Percentiles rank a stretch among this genome's conserved stretches.
phyloP scores from a whole-genome alignment of 2,888 invertebrate species.

The Bedellia somnulentella region DNA sequence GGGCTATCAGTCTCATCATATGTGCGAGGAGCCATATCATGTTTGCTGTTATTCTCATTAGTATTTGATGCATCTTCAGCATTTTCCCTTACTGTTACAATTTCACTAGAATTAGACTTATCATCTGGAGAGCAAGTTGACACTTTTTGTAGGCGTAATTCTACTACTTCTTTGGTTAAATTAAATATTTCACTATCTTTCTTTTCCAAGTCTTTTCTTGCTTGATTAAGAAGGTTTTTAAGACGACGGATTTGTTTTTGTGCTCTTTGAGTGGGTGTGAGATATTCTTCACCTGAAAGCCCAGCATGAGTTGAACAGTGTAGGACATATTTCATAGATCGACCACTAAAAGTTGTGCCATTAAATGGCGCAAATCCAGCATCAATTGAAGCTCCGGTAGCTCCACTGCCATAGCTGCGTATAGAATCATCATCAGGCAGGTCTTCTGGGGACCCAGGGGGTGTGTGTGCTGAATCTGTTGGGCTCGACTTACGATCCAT shows the following conservation, averaged over 20 bases:
- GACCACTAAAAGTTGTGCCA: constrained; percentile 70
- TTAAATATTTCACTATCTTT: constrained; percentile 81
- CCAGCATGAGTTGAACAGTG: constrained; percentile 82
- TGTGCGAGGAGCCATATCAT: constrained; percentile 34
- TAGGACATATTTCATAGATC: constrained; percentile 77
- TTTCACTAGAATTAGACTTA: constrained; percentile 75
- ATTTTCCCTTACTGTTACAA: constrained; percentile 74
- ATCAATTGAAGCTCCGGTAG: constrained; percentile 79
- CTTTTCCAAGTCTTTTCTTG: constrained; percentile 75
- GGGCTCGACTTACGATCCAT: constrained; percentile 33
- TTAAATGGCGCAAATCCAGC: constrained; percentile 80
- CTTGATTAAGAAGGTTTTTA: constrained; percentile 70
- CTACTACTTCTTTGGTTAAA: constrained; percentile 78
- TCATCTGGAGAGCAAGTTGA: constrained; percentile 79
- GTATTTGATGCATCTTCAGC: constrained; percentile 38
- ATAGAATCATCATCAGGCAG: constrained; percentile 77
- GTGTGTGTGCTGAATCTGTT: constrained; percentile 58
- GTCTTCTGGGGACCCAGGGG: constrained; percentile 65
- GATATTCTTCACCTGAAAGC: constrained; percentile 77
- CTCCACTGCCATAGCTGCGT: constrained; percentile 77
- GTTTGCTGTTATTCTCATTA: constrained; percentile 30
- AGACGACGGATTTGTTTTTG: constrained; percentile 78
- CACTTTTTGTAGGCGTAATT: constrained; percentile 77
- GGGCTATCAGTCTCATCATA: constrained; percentile 52
- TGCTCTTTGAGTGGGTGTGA: constrained; percentile 86